phyloP scores from a whole-genome alignment of 2,113 vertebrate species.

The Sclerurus mexicanus region DNA sequence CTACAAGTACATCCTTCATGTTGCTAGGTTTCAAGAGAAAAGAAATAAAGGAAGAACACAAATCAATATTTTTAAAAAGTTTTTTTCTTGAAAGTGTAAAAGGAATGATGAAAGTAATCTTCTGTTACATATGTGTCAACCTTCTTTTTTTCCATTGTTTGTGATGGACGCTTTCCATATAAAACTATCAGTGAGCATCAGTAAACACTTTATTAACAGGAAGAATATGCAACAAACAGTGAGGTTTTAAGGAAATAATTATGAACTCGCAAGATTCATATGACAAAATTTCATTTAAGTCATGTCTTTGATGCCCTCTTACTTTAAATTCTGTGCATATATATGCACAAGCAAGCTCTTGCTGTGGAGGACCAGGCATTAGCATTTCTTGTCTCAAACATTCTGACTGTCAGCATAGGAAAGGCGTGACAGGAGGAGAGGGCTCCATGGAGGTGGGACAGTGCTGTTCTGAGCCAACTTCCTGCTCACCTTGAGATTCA shows the following conservation, averaged over 20 bases:
- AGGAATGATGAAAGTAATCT: not conserved
- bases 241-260: not conserved
- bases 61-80: not conserved
- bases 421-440: not conserved
- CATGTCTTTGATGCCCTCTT: not conserved
- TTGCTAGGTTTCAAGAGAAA: constrained; percentile 21
- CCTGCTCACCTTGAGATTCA: not conserved
- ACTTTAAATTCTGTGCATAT: not conserved
- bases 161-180: not conserved
- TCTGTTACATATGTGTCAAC: not conserved
- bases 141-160: not conserved
- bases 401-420: not conserved
- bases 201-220: not conserved
- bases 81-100: not conserved
- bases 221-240: not conserved
- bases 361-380: not conserved
- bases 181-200: not conserved
- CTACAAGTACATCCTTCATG: not conserved
- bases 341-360: not conserved
- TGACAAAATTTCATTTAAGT: not conserved
- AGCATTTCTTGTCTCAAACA: not conserved
- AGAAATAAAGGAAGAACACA: constrained; percentile 3
- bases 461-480: not conserved
- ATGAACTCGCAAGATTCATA: not conserved
- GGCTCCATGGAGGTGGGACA: not conserved